Base-by-base conservation (phyloP, 2,797 vertebrate genomes). In the Spinibarbus caldwelli region DNA sequence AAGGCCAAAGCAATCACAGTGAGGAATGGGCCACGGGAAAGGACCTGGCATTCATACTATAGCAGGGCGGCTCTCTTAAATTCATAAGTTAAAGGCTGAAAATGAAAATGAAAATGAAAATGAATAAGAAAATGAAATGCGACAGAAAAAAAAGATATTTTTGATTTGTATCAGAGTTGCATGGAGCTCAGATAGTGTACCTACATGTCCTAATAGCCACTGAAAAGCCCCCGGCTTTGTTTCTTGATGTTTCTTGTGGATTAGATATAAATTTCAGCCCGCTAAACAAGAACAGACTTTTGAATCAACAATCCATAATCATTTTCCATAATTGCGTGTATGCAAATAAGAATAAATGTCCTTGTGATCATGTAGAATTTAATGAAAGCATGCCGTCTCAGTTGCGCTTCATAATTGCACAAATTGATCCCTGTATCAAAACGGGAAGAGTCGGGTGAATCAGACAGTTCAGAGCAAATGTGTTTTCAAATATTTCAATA, bases 381-480 rank as follows among this genome's bases (percentile, higher is more conserved):
- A 91, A 88, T 89, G 34, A 93, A 92, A 91, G 88, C 72, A 54
- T 91, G 72, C 85, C 36, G 49, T 87, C 91, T 87, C 89, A 85
- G 89, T 86, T 89, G 88, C 52, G 62, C 21, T 87, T 91, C 73
- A 89, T 90, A 88, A 90, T 80, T 87, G 76, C 70, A 52, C 52
- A 87, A 79, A 89, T 88, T 67, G 87, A 89, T 84, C 82, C 85
- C 80, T 38, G 84, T 82, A 71, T 84, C 86, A 82, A 78, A 85
- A 70, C 36, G 4, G 12, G 5, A 81, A 85, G 82, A 85, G 73
- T 26, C 29, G 23, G 68, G 66, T 77, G 80, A 85, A 82, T 85
- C 75, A 85, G 68, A 67, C 70, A 34, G 47, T 76, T 87, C 62
- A 45, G 62, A 66, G 68, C 81, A 76, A 87, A 83, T 47, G 75